These are phyloP conservation scores for Pseudococcus jackbeardsleyi DNA, from an alignment of 2,888 invertebrate species.

Conservation along the genomic window DNA sequence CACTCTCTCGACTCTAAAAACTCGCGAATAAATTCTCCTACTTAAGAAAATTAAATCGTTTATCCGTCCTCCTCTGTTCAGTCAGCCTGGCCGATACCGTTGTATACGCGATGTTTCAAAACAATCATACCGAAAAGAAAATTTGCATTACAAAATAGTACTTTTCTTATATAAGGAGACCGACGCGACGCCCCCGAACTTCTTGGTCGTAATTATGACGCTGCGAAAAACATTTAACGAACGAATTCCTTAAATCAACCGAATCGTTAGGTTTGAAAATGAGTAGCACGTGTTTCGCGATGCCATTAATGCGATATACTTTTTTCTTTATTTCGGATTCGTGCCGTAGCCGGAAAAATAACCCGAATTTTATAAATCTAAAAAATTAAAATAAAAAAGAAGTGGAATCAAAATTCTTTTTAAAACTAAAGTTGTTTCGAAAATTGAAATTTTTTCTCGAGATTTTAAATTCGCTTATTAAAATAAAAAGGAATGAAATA, in stretches of 20 bases:
- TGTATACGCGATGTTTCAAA: slow-evolving; percentile 27
- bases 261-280: slow-evolving; percentile 15
- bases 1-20: not conserved
- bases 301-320: slow-evolving; percentile 18
- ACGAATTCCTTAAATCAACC: slow-evolving; percentile 28
- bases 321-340: not conserved
- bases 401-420: not conserved
- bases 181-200: not conserved
- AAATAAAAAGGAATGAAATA: not conserved
- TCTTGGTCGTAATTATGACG: slow-evolving; percentile 32
- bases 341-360: not conserved
- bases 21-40: slow-evolving; percentile 30
- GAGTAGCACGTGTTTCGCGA: slow-evolving; percentile 32
- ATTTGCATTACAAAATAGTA: slow-evolving; percentile 48
- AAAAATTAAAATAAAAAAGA: not conserved
- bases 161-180: not conserved
- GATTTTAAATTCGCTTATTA: not conserved
- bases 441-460: not conserved
- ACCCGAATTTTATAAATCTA: not conserved
- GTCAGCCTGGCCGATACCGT: not conserved
- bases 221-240: slow-evolving; percentile 37
- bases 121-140: slow-evolving; percentile 30
- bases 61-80: not conserved
- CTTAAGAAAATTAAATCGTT: slow-evolving; percentile 52
- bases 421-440: not conserved